A percentile compares a stretch with the other conserved stretches of the same genome.
Conservation (phyloP, 2,113 vertebrate species). For the Pelusios castaneus region DNA sequence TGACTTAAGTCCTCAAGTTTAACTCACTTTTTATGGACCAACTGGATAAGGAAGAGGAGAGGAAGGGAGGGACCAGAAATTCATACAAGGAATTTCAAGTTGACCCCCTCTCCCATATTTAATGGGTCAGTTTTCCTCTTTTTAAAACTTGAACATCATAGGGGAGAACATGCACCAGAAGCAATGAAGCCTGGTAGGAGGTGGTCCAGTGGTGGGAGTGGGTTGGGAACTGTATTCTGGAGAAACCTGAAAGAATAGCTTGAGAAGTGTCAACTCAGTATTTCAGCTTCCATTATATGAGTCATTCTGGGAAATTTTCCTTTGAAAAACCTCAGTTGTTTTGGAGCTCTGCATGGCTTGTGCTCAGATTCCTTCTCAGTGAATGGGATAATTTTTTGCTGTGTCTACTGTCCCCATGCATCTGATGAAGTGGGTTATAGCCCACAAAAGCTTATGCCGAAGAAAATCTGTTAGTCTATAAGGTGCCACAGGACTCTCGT, state of each 20-base stretch:
- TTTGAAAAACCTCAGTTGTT: slow-evolving; percentile 58
- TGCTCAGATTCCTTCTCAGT: slow-evolving; percentile 38
- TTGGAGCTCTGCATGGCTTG: slow-evolving; percentile 57
- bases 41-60: neutral
- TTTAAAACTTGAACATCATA: slow-evolving; percentile 2
- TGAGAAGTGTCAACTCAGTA: slow-evolving; percentile 45
- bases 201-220: neutral
- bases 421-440: too few relatives aligned
- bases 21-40: neutral
- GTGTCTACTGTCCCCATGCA: slow-evolving; percentile 56
- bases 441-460: too few relatives aligned
- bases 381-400: slow-evolving; percentile 58
- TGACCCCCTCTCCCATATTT: neutral
- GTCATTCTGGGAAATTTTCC: slow-evolving; percentile 48
- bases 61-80: neutral
- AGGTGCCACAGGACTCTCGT: too few relatives aligned
- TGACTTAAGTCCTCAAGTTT: neutral
- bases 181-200: neutral
- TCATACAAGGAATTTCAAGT: slow-evolving; percentile 24
- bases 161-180: neutral
- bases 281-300: slow-evolving; percentile 51
- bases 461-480: too few relatives aligned
- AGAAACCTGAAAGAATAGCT: slow-evolving; percentile 37
- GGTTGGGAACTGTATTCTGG: slow-evolving; percentile 17
- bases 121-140: neutral